These are phyloP conservation scores for Ophion costatus DNA, from an alignment of 2,888 invertebrate genomes.

Conservation along the genomic window DNA sequence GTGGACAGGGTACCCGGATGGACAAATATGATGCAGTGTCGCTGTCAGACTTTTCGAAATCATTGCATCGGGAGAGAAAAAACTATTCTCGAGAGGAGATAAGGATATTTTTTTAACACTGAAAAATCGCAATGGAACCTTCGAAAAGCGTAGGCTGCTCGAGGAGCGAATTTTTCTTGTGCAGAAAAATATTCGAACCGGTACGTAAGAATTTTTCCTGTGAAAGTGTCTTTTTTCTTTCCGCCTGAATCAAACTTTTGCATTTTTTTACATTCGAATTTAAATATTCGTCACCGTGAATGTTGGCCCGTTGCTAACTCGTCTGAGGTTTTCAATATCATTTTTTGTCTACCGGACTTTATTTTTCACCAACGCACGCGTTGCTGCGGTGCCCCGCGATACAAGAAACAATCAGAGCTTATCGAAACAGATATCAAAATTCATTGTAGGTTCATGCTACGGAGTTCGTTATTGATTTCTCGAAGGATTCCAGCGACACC, in stretches of 20 bases:
- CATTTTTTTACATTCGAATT: constrained; percentile 4
- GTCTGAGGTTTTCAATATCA: not conserved
- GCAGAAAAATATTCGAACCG: not conserved
- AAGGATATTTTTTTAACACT: not conserved
- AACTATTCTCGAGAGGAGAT: not conserved
- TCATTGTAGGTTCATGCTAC: not conserved
- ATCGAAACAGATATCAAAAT: not conserved
- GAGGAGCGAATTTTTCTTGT: not conserved
- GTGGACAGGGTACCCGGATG: not conserved
- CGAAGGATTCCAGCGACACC: constrained; percentile 4
- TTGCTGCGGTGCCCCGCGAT: not conserved
- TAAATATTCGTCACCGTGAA: not conserved
- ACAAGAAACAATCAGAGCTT: not conserved
- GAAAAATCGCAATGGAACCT: not conserved
- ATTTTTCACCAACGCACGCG: not conserved
- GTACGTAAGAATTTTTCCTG: not conserved
- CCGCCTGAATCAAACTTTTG: not conserved
- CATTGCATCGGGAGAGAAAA: not conserved
- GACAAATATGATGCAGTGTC: constrained; percentile 8
- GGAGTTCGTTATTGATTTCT: constrained; percentile 2
- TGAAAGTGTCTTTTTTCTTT: not conserved
- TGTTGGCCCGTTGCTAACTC: not conserved
- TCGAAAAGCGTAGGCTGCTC: not conserved
- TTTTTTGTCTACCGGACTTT: not conserved
- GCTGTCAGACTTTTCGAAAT: constrained; percentile 1